phyloP scores from a whole-genome alignment of 2,888 invertebrate species.

The Neocrepidodera transversa region DNA sequence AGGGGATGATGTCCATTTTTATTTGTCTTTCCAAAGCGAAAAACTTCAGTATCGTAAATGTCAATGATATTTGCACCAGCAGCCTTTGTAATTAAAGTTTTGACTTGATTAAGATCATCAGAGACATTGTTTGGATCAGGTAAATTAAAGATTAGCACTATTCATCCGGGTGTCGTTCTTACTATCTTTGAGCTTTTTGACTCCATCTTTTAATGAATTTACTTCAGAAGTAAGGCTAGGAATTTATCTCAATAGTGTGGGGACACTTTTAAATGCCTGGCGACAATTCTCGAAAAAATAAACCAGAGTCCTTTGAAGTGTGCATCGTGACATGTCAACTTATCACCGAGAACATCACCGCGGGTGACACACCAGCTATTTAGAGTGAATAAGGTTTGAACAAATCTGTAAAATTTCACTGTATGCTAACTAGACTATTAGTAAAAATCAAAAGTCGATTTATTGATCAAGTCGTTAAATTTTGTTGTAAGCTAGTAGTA shows the following conservation, averaged over 20 bases:
- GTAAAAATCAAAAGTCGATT: too few relatives aligned
- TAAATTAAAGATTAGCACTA: not conserved
- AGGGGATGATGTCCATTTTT: slow-evolving; percentile 14
- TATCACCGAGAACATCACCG: not conserved
- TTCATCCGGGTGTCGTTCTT: slow-evolving; percentile 6
- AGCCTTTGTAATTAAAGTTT: not conserved
- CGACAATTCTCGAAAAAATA: too few relatives aligned
- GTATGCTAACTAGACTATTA: too few relatives aligned
- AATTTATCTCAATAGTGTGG: slow-evolving; percentile 10
- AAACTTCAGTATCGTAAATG: slow-evolving; percentile 1
- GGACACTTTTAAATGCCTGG: not conserved
- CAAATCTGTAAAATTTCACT: too few relatives aligned
- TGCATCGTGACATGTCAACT: not conserved
- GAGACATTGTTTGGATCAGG: slow-evolving; percentile 1
- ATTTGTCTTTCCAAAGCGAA: not conserved
- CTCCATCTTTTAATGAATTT: slow-evolving; percentile 12
- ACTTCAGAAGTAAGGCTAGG: slow-evolving; percentile 12
- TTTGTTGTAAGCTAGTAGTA: too few relatives aligned
- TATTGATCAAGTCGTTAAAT: too few relatives aligned
- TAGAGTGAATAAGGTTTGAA: too few relatives aligned
- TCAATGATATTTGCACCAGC: slow-evolving; percentile 1
- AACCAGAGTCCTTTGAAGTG: not conserved
- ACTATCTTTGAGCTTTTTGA: slow-evolving; percentile 6
- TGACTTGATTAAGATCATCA: slow-evolving; percentile 7
- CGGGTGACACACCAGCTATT: not conserved